phyloP scores from a whole-genome alignment of 2,888 invertebrate species.

The Herminia tarsipennalis region DNA sequence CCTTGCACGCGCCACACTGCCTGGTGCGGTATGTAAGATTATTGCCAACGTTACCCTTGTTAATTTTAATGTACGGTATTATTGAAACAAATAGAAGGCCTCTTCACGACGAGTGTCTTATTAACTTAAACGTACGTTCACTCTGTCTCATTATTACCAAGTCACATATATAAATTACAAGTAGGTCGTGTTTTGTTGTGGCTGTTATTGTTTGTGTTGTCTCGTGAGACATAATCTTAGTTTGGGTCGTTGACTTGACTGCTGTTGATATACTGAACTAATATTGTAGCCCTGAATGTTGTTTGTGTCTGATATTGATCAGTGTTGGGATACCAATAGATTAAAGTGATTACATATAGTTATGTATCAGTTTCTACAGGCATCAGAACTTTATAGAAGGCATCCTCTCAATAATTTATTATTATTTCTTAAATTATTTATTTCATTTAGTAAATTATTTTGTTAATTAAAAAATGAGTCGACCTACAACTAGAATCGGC shows the following conservation, averaged over 20 bases:
- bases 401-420: too few relatives aligned
- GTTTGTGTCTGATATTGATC: conserved; percentile 26
- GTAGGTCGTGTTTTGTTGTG: conserved; percentile 14
- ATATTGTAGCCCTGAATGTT: conserved; percentile 18
- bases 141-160: conserved; percentile 47
- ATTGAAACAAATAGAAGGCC: conserved; percentile 75
- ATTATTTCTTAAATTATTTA: too few relatives aligned
- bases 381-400: too few relatives aligned
- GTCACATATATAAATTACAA: conserved; percentile 22
- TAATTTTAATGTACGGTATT: conserved; percentile 78
- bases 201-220: conserved; percentile 34
- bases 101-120: conserved; percentile 53
- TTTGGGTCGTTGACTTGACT: conserved; percentile 32
- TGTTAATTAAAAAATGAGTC: too few relatives aligned
- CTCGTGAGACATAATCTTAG: conserved; percentile 30
- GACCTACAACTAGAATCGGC: too few relatives aligned
- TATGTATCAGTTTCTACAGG: not conserved
- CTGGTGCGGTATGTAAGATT: conserved; percentile 73
- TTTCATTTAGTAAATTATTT: too few relatives aligned
- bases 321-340: not conserved
- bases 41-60: conserved; percentile 76
- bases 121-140: conserved; percentile 56
- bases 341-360: conserved; percentile 10
- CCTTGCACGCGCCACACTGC: conserved; percentile 65
- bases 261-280: conserved; percentile 25